A percentile compares a stretch with the other conserved stretches of the same genome.
These are phyloP conservation scores for Rhodinocichla rosea DNA, from an alignment of 2,113 vertebrate genomes.

Conservation along the genomic window DNA sequence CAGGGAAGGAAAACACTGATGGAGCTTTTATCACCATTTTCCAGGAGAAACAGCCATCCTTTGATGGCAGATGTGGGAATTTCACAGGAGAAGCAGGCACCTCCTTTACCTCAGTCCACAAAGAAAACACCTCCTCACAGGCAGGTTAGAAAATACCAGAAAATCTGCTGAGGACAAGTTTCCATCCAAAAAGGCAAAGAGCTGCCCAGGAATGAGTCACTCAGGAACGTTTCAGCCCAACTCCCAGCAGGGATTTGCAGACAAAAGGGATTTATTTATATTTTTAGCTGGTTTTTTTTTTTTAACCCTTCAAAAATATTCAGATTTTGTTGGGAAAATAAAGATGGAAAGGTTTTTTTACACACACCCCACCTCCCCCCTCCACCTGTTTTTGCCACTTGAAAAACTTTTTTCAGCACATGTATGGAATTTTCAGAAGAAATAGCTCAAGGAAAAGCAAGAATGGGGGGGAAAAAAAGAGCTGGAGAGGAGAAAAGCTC, in stretches of 20 bases:
- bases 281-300: background rate
- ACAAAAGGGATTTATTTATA: conserved; percentile 24
- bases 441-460: background rate
- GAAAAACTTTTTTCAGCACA: background rate
- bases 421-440: background rate
- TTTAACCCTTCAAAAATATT: background rate
- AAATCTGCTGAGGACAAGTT: background rate
- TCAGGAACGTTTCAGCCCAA: background rate
- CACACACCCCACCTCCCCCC: background rate
- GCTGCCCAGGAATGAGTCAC: background rate
- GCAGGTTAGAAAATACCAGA: conserved; percentile 9
- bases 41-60: background rate
- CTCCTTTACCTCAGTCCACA: background rate
- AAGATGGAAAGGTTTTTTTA: background rate
- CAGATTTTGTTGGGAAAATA: background rate
- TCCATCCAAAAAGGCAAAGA: background rate
- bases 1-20: background rate
- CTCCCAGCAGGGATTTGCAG: background rate
- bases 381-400: background rate
- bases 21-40: background rate
- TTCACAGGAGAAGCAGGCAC: background rate
- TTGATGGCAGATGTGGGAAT: background rate
- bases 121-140: background rate
- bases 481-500: background rate
- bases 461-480: background rate